These are phyloP conservation scores for Emmelina monodactyla DNA, from an alignment of 2,888 invertebrate species.

Conservation along the genomic window DNA sequence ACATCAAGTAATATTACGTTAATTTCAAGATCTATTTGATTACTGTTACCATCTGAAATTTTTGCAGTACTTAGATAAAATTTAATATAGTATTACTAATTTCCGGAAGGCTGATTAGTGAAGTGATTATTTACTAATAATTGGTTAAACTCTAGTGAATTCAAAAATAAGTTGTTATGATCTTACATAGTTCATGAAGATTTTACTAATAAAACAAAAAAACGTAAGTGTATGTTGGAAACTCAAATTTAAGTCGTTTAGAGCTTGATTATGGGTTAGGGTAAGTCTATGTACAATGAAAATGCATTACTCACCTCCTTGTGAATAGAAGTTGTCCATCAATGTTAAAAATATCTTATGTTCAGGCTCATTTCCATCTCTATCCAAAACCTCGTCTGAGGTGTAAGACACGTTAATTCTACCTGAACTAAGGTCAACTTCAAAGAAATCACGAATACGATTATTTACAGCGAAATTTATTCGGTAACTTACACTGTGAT, in stretches of 20 bases:
- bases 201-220: no score
- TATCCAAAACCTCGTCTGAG: slow-evolving; percentile 44
- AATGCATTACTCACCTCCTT: slow-evolving; percentile 45
- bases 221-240: no score
- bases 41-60: slow-evolving; percentile 49
- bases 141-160: no score
- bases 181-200: background rate
- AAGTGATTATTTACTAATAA: no score
- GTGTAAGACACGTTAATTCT: slow-evolving; percentile 47
- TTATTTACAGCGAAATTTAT: slow-evolving; percentile 53
- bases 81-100: no score
- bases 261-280: no score
- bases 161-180: no score
- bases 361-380: slow-evolving; percentile 48
- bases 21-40: slow-evolving; percentile 37
- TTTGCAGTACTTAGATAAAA: no score
- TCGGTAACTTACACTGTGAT: slow-evolving; percentile 59
- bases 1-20: slow-evolving; percentile 62
- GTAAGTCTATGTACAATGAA: no score
- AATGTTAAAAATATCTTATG: slow-evolving; percentile 57
- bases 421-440: slow-evolving; percentile 53
- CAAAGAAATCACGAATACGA: slow-evolving; percentile 54
- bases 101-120: no score
- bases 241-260: no score
- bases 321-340: slow-evolving; percentile 58